Percentiles rank a stretch among this genome's conserved stretches.
phyloP scores from a whole-genome alignment of 2,888 invertebrate genomes.

The Arctia plantaginis region DNA sequence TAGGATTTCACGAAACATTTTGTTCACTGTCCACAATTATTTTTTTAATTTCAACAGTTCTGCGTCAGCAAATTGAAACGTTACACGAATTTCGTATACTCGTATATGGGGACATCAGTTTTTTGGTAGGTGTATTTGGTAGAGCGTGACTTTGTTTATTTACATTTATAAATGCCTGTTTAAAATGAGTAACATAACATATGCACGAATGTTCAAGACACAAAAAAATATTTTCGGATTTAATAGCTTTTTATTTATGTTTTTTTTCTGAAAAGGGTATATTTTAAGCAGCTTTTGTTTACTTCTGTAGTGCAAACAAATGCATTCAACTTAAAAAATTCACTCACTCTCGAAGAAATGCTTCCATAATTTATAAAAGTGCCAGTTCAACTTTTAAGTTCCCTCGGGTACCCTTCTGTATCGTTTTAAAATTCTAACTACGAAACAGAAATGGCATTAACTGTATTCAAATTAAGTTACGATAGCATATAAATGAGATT shows the following conservation, averaged over 20 bases:
- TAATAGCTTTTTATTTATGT: no score
- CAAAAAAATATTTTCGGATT: no score
- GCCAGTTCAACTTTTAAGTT: constrained; percentile 30
- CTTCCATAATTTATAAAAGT: constrained; percentile 34
- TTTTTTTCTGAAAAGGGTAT: no score
- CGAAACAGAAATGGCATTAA: constrained; percentile 42
- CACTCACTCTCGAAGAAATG: constrained; percentile 17
- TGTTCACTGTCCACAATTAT: not conserved
- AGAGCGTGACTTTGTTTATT: constrained; percentile 2
- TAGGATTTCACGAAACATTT: constrained; percentile 10
- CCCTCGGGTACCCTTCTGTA: constrained; percentile 14
- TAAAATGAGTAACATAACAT: not conserved
- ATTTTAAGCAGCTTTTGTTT: no score
- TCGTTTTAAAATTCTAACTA: constrained; percentile 37
- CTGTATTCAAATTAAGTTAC: constrained; percentile 52
- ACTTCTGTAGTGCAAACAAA: not conserved
- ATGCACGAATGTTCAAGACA: no score
- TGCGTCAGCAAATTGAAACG: constrained; percentile 9
- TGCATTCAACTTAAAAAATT: not conserved
- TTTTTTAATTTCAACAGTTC: constrained; percentile 5
- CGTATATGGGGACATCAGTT: not conserved
- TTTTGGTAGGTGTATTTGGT: not conserved
- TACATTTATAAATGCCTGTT: not conserved
- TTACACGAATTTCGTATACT: constrained; percentile 4
- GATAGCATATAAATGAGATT: constrained; percentile 52